Evolutionary conservation across 2,888 invertebrate species (phyloP), one percentile per base, ranked within the genome.

Genomic region (Eilema griseolum): DNA sequence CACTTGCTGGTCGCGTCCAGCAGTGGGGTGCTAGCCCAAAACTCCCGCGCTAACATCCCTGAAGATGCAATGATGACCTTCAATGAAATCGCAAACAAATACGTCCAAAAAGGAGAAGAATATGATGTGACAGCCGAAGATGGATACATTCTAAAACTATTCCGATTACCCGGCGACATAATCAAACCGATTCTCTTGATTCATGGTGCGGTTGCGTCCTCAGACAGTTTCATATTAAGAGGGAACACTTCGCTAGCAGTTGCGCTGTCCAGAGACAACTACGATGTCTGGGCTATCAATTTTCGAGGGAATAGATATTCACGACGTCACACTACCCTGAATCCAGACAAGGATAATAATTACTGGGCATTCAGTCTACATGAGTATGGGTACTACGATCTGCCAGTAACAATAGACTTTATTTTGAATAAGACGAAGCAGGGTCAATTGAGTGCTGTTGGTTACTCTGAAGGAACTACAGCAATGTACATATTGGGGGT

Each of bases 341-440:
- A 93, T 65, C 87, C 93, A 0, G 83, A 89, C 62, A 75, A 57
- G 0, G 91, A 95, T 62, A 69, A 78, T 26, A 67, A 81, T 0
- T 96, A 88, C 79, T 96, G 96, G 96, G 76, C 93, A 62, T 96
- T 95, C 78, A 96, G 96, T 73, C 96, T 95, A 92, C 96, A 97
- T 84, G 97, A 98, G 84, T 96, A 97, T 87, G 97, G 97, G 0
- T 79, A 88, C 26, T 95, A 96, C 78, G 98, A 98, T 85, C 78
- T 97, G 1, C 96, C 97, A 0, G 96, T 97, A 0, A 96, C 96
- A 86, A 96, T 91, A 23, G 91, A 92, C 72, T 87, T 83, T 12
- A 73, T 92, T 14, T 68, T 88, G 14, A 67, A 81, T 1, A 74
- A 76, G 12, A 97, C 97, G 0, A 92, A 94, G 0, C 91, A 95